phyloP scores from a whole-genome alignment of 2,888 invertebrate species.

The Melipona bicolor region DNA sequence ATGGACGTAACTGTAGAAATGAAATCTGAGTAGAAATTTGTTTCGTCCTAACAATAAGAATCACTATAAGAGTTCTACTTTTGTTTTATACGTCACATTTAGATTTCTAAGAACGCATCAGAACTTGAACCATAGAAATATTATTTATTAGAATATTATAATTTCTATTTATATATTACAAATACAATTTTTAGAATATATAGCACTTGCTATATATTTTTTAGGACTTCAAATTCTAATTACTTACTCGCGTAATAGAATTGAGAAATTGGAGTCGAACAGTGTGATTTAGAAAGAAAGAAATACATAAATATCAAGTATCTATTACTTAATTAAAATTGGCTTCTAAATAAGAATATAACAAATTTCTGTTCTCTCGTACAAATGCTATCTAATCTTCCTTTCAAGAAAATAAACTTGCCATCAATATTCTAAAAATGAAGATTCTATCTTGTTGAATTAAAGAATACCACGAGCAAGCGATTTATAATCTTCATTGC shows the following conservation, averaged over 20 bases:
- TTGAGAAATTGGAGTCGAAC: neutral
- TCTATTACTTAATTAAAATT: too few relatives aligned
- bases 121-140: too few relatives aligned
- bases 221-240: neutral
- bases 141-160: too few relatives aligned
- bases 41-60: too few relatives aligned
- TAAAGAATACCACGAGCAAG: neutral
- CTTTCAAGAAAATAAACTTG: neutral
- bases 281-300: neutral
- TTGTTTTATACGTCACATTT: too few relatives aligned
- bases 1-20: too few relatives aligned
- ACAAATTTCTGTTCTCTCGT: neutral
- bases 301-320: too few relatives aligned
- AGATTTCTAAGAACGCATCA: too few relatives aligned
- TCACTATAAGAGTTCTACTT: too few relatives aligned
- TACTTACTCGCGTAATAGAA: neutral
- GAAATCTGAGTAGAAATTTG: too few relatives aligned
- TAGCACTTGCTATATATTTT: neutral
- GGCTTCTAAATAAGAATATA: neutral
- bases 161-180: too few relatives aligned
- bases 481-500: neutral
- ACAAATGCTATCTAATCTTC: neutral
- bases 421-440: neutral
- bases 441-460: neutral
- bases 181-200: neutral